Percentiles rank a stretch among this genome's conserved stretches.
Conservation (phyloP, 2,113 vertebrate genomes). For the Progne subis region DNA sequence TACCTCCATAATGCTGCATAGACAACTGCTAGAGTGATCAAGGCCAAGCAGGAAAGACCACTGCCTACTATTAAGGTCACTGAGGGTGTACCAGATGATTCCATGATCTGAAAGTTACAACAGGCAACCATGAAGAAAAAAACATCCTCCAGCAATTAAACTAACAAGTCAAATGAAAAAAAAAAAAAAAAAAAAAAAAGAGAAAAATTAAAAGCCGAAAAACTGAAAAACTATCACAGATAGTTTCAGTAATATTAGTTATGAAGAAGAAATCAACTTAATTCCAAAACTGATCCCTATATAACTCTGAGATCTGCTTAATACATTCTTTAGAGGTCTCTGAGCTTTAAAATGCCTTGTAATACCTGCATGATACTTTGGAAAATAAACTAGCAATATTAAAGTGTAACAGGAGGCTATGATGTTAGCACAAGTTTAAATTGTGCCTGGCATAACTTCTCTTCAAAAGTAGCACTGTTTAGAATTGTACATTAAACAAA, state of each 20-base stretch:
- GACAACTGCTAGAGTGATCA: constrained; percentile 94
- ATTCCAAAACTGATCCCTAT: constrained; percentile 15
- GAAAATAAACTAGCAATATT: constrained; percentile 18
- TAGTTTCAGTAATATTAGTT: neutral
- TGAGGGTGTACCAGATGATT: constrained; percentile 95
- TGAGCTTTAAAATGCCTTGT: constrained; percentile 13
- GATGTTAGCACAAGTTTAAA: neutral
- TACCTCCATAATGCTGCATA: constrained; percentile 98
- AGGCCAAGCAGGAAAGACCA: constrained; percentile 95
- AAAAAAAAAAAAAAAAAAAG: neutral
- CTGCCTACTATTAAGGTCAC: constrained; percentile 98
- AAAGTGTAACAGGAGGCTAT: neutral
- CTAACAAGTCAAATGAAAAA: neutral
- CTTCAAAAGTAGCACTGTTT: neutral
- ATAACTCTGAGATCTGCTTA: neutral
- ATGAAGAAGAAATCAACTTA: neutral
- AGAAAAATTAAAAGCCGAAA: neutral
- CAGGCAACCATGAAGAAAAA: constrained; percentile 7
- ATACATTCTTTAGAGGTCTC: constrained; percentile 6
- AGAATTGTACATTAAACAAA: neutral
- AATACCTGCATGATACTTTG: neutral
- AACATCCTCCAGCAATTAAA: constrained; percentile 48
- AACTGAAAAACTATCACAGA: neutral
- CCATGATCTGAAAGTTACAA: constrained; percentile 91
- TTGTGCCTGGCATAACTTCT: too few relatives aligned